Percentiles rank a stretch among this genome's conserved stretches.
Conservation (phyloP, 2,888 invertebrate species). For the Athetis lepigone region DNA sequence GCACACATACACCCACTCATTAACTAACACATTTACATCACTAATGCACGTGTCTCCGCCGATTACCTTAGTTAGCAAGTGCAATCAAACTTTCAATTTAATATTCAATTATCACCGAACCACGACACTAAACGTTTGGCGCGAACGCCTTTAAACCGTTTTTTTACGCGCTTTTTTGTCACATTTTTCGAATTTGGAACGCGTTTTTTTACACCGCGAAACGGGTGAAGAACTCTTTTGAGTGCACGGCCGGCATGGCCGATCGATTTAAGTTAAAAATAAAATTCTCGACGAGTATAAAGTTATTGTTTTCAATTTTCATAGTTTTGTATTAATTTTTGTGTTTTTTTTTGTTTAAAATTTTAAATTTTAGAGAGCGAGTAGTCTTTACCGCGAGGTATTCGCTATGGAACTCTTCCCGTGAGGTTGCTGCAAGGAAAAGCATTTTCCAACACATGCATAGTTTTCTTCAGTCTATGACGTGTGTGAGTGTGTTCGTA, state of each 20-base stretch:
- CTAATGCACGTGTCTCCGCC: slow-evolving; percentile 81
- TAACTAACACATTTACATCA: slow-evolving; percentile 89
- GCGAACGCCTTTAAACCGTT: slow-evolving; percentile 67
- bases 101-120: slow-evolving; percentile 62
- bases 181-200: slow-evolving; percentile 74
- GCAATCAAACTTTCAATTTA: slow-evolving; percentile 81
- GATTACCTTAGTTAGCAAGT: slow-evolving; percentile 69
- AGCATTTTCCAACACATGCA: slow-evolving; percentile 90
- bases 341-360: slow-evolving; percentile 62
- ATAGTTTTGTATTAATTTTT: slow-evolving; percentile 55
- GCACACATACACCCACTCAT: slow-evolving; percentile 85
- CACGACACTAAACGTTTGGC: slow-evolving; percentile 73
- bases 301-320: slow-evolving; percentile 66
- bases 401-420: slow-evolving; percentile 91
- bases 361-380: slow-evolving; percentile 81
- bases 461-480: slow-evolving; percentile 82
- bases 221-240: slow-evolving; percentile 84
- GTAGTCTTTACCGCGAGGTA: slow-evolving; percentile 90
- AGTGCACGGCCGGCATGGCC: slow-evolving; percentile 73
- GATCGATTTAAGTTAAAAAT: slow-evolving; percentile 78
- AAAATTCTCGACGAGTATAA: slow-evolving; percentile 46
- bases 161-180: slow-evolving; percentile 66
- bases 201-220: slow-evolving; percentile 78
- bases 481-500: slow-evolving; percentile 79
- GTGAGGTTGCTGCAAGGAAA: slow-evolving; percentile 91